Conservation (phyloP, 1,140 invertebrate species). For the Drosophila malerkotliana region DNA sequence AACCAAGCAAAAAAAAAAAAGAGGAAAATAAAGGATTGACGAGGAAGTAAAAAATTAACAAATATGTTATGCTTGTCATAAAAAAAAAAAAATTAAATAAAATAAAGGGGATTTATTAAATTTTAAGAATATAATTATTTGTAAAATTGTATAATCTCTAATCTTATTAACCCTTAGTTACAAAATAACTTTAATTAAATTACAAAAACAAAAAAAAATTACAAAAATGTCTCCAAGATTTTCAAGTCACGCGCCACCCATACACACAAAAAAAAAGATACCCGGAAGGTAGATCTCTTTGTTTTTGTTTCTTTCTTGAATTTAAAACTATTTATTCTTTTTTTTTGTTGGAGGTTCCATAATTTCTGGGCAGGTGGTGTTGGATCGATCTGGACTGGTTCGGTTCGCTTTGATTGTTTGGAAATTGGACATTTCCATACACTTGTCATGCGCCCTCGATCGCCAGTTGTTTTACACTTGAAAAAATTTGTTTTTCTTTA, state of each 20-base stretch:
- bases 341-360: background rate
- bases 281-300: slow-evolving; percentile 12
- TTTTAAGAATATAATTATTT: too few species aligned
- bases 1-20: slow-evolving; percentile 5
- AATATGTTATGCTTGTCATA: background rate
- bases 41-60: background rate
- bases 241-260: slow-evolving; percentile 18
- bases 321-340: background rate
- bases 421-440: slow-evolving; percentile 53
- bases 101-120: too few species aligned
- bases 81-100: too few species aligned
- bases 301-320: slow-evolving; percentile 1
- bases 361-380: slow-evolving; percentile 17
- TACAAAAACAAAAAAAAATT: too few species aligned
- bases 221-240: slow-evolving; percentile 1
- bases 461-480: slow-evolving; percentile 10
- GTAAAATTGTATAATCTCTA: too few species aligned
- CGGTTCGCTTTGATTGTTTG: slow-evolving; percentile 39
- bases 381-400: slow-evolving; percentile 21
- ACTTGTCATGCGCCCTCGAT: slow-evolving; percentile 56
- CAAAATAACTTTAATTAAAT: slow-evolving; percentile 13
- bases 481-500: background rate
- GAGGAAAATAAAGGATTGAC: background rate
- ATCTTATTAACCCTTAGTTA: background rate
- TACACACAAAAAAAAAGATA: background rate